Conservation (phyloP, 92 coral and sea anemone genomes). For the Blastomussa wellsi region DNA sequence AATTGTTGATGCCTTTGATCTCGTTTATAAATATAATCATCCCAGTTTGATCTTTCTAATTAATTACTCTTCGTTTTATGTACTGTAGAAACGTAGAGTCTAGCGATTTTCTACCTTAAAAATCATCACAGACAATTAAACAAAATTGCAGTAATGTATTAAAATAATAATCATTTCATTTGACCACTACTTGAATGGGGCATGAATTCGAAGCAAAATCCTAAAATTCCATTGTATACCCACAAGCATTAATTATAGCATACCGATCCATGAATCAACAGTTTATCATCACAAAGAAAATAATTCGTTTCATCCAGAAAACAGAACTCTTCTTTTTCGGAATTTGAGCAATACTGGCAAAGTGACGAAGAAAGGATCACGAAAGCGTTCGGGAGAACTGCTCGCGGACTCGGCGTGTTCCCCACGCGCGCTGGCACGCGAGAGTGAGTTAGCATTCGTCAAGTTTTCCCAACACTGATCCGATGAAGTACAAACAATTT, state of each 20-base stretch:
- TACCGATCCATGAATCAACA: not conserved
- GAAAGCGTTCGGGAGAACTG: not conserved
- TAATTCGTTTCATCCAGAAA: not conserved
- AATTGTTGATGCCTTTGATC: too few relatives aligned
- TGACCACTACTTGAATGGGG: not conserved
- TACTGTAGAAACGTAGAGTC: too few relatives aligned
- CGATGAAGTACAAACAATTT: not conserved
- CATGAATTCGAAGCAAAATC: slow-evolving; percentile 4
- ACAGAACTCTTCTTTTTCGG: not conserved
- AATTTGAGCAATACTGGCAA: not conserved
- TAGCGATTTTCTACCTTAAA: not conserved
- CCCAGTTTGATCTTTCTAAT: too few relatives aligned
- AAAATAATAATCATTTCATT: not conserved
- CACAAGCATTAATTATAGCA: not conserved
- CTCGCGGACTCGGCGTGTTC: too few relatives aligned
- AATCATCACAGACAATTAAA: not conserved
- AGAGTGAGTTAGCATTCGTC: not conserved
- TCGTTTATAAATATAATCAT: too few relatives aligned
- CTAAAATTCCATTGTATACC: slow-evolving; percentile 7
- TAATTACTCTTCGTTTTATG: too few relatives aligned
- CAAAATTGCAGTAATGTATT: not conserved
- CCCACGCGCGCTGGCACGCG: not conserved
- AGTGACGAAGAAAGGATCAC: not conserved
- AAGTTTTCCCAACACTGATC: not conserved
- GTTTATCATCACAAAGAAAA: not conserved